Percentiles rank a stretch among this genome's conserved stretches.
These are phyloP conservation scores for Isoperla grammatica DNA, from an alignment of 2,888 invertebrate species.

Conservation along the genomic window DNA sequence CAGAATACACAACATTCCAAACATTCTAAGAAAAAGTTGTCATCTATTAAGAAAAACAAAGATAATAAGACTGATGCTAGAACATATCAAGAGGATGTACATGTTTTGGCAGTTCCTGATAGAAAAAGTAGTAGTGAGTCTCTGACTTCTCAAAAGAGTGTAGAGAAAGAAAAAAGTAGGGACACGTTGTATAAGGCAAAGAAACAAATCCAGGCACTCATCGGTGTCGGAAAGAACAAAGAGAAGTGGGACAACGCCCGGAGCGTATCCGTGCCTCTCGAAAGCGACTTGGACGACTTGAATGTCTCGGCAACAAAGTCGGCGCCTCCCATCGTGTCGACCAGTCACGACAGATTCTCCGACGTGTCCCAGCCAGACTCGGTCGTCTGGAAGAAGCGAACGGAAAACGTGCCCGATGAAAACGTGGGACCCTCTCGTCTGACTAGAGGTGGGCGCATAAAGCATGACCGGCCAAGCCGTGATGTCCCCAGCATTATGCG, in stretches of 20 bases:
- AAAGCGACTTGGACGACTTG: conserved; percentile 45
- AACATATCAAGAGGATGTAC: conserved; percentile 33
- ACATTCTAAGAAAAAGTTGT: conserved; percentile 27
- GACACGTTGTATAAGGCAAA: conserved; percentile 45
- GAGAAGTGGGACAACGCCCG: conserved; percentile 39
- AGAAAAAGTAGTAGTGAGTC: conserved; percentile 53
- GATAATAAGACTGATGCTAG: conserved; percentile 25
- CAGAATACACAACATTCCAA: conserved; percentile 10
- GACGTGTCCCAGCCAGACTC: background rate
- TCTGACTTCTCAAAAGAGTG: conserved; percentile 45
- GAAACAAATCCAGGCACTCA: conserved; percentile 44
- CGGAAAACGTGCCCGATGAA: conserved; percentile 18
- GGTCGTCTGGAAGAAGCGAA: conserved; percentile 20
- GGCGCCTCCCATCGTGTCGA: conserved; percentile 40
- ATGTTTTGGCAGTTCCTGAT: conserved; percentile 36
- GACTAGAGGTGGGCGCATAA: conserved; percentile 18
- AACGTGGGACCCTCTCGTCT: conserved; percentile 23
- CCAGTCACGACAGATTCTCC: background rate
- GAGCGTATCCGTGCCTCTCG: conserved; percentile 44
- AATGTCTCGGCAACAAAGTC: conserved; percentile 40
- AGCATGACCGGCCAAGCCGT: background rate
- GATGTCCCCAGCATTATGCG: background rate
- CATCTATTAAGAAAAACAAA: conserved; percentile 25
- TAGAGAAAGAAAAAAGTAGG: conserved; percentile 30
- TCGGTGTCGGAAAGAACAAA: conserved; percentile 34